Evolutionary conservation across 2,888 invertebrate species (phyloP).

Genomic region (Oasisia sp.): DNA sequence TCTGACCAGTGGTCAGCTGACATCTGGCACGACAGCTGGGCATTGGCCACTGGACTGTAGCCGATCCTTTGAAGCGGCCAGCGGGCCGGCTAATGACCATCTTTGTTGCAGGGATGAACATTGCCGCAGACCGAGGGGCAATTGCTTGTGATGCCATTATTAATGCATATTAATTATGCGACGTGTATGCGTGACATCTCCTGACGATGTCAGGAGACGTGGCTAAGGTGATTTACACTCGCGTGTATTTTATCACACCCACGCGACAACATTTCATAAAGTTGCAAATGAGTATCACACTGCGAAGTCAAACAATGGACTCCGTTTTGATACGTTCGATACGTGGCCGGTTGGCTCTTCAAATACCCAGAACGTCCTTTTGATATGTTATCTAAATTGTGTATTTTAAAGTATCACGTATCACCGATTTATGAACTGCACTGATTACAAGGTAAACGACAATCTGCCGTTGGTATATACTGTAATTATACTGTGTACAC

Average conservation of each 20-base stretch:
- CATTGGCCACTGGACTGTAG: not conserved
- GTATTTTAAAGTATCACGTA: too few relatives aligned
- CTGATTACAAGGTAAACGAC: too few relatives aligned
- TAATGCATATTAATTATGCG: slow-evolving; percentile 5
- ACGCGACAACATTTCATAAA: not conserved
- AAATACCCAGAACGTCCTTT: too few relatives aligned
- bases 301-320: too few relatives aligned
- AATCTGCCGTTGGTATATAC: too few relatives aligned
- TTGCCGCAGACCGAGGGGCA: not conserved
- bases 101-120: not conserved
- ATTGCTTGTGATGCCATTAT: not conserved
- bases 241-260: not conserved
- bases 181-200: not conserved
- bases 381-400: too few relatives aligned
- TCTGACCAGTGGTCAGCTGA: not conserved
- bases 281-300: too few relatives aligned
- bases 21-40: not conserved
- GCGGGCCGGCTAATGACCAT: not conserved
- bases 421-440: too few relatives aligned
- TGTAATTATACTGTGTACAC: too few relatives aligned
- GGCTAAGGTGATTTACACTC: not conserved
- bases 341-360: too few relatives aligned
- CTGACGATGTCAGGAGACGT: not conserved
- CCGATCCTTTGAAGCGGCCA: not conserved
- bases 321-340: too few relatives aligned